Evolutionary conservation across 2,797 vertebrate species (phyloP).

Genomic region (Gouania willdenowi): DNA sequence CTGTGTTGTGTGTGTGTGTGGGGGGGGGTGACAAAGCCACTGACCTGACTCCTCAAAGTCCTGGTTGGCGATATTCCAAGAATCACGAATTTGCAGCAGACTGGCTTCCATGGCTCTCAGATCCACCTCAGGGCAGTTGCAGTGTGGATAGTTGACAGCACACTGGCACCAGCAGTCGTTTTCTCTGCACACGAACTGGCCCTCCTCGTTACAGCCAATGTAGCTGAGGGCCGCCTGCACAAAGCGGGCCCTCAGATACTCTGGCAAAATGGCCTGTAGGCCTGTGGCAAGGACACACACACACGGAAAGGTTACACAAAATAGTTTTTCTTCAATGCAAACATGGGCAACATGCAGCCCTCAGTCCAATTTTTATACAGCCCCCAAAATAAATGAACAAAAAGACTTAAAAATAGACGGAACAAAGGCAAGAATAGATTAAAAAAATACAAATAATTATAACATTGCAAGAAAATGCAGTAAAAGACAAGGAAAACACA

Average conservation of each 20-base stretch:
- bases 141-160: constrained; percentile 82
- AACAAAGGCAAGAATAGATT: too few relatives aligned
- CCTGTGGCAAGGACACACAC: constrained; percentile 67
- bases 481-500: too few relatives aligned
- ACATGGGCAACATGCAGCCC: too few relatives aligned
- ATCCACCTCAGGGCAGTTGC: constrained; percentile 93
- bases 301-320: constrained; percentile 14
- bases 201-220: constrained; percentile 94
- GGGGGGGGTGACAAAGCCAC: too few relatives aligned
- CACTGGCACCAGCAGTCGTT: constrained; percentile 97
- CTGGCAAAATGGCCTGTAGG: constrained; percentile 89
- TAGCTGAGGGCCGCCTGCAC: constrained; percentile 95
- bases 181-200: constrained; percentile 91
- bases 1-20: too few relatives aligned
- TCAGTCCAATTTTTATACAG: too few relatives aligned
- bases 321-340: too few relatives aligned
- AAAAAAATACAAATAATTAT: too few relatives aligned
- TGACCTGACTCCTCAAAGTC: constrained; percentile 94
- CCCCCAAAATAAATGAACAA: too few relatives aligned
- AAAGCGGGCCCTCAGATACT: constrained; percentile 87
- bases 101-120: constrained; percentile 92
- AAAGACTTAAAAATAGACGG: too few relatives aligned
- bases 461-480: too few relatives aligned
- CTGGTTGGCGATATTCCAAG: constrained; percentile 84
- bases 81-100: constrained; percentile 85